A percentile compares a stretch with the other conserved stretches of the same genome.
These are phyloP conservation scores for Percopsis omiscomaycus DNA, from an alignment of 2,797 vertebrate genomes.

Conservation along the genomic window DNA sequence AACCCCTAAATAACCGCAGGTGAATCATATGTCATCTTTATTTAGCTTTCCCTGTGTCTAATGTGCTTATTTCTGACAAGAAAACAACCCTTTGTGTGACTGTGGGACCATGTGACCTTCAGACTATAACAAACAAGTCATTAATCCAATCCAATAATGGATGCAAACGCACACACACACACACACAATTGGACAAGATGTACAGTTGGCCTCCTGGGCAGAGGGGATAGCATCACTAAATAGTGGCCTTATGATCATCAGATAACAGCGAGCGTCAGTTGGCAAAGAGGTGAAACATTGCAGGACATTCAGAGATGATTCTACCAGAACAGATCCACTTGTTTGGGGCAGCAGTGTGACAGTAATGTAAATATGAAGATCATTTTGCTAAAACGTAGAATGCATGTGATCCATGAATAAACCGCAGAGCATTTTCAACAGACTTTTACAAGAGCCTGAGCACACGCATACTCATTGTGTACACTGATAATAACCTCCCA, in stretches of 20 bases:
- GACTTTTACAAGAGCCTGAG: no score
- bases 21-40: no score
- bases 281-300: neutral
- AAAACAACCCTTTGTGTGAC: constrained; percentile 20
- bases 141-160: constrained; percentile 16
- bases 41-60: neutral
- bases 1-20: no score
- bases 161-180: neutral
- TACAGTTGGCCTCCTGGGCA: constrained; percentile 6
- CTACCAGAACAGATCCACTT: no score
- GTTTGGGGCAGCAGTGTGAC: no score
- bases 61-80: neutral
- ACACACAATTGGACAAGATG: neutral
- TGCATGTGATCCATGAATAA: neutral
- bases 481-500: no score
- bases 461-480: no score
- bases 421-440: neutral
- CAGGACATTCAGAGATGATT: neutral
- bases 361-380: no score
- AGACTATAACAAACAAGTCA: constrained; percentile 28
- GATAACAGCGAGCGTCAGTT: neutral
- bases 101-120: constrained; percentile 11
- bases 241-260: constrained; percentile 8
- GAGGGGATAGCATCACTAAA: neutral
- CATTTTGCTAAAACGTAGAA: neutral